These are phyloP conservation scores for Rhynchomys soricoides DNA, from an alignment of 2,113 vertebrate genomes.

Conservation along the genomic window DNA sequence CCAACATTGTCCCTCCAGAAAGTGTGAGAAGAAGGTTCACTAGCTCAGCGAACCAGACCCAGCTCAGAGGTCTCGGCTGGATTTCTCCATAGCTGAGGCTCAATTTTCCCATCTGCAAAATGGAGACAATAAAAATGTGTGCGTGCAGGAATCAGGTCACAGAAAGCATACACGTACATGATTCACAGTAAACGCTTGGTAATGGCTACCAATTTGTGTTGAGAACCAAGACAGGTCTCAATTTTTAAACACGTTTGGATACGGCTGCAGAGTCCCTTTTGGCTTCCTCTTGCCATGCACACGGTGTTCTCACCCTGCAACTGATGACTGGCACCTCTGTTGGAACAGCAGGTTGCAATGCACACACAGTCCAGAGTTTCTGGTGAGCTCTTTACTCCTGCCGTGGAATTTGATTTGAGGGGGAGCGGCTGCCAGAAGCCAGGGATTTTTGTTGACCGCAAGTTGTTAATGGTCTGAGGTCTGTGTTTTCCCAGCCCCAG, in stretches of 20 bases:
- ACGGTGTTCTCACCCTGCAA: rapidly evolving
- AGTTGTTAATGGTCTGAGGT: neutral
- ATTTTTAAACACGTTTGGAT: neutral
- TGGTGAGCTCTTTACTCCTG: neutral
- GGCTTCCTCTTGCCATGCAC: rapidly evolving
- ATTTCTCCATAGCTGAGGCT: neutral
- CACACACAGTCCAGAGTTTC: rapidly evolving
- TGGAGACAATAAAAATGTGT: rapidly evolving
- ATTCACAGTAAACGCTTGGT: rapidly evolving
- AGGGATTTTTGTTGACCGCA: neutral
- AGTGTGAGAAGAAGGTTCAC: rapidly evolving
- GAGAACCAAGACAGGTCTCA: rapidly evolving
- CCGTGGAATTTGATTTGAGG: rapidly evolving
- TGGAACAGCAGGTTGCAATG: neutral
- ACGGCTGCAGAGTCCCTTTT: rapidly evolving
- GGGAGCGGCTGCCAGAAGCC: neutral
- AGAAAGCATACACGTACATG: rapidly evolving
- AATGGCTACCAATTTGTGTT: neutral
- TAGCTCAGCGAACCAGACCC: rapidly evolving
- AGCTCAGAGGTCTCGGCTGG: rapidly evolving
- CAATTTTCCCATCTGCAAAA: neutral
- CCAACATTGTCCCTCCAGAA: neutral
- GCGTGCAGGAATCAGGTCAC: no score
- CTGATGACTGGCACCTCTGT: neutral
- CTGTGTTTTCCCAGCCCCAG: rapidly evolving